Evolutionary conservation across 2,888 invertebrate genomes (phyloP).

Genomic region (Octonoba sinensis): DNA sequence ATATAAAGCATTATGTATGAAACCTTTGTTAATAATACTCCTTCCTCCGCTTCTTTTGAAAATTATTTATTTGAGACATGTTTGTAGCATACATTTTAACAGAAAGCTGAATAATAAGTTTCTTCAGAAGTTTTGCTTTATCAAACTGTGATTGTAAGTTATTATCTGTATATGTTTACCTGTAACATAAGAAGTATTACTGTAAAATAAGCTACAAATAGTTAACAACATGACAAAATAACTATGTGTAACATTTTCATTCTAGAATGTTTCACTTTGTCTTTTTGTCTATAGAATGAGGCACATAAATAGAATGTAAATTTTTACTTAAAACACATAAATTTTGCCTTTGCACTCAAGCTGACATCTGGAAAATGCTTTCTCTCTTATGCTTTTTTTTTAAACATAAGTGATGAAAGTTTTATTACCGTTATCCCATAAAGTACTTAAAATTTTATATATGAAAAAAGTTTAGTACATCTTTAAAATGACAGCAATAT

Average conservation of each 20-base stretch:
- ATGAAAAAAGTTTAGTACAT: constrained; percentile 6
- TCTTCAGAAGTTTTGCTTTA: too few relatives aligned
- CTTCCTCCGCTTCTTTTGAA: too few relatives aligned
- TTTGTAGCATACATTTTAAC: too few relatives aligned
- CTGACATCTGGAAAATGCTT: neutral
- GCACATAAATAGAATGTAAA: constrained; percentile 33
- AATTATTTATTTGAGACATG: too few relatives aligned
- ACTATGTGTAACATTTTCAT: constrained; percentile 37
- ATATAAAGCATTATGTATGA: neutral
- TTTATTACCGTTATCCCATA: constrained; percentile 1
- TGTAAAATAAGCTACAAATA: too few relatives aligned
- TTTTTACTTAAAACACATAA: constrained; percentile 18
- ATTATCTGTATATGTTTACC: too few relatives aligned
- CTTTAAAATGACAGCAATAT: constrained; percentile 10
- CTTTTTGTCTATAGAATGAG: constrained; percentile 43
- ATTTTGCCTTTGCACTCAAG: neutral
- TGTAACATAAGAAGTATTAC: too few relatives aligned
- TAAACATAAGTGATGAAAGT: constrained; percentile 41
- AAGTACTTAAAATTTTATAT: too few relatives aligned
- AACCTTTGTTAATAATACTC: too few relatives aligned
- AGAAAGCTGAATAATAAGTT: too few relatives aligned
- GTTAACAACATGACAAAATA: constrained; percentile 19
- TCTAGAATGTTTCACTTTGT: constrained; percentile 36
- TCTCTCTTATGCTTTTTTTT: constrained; percentile 34
- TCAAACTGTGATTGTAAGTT: too few relatives aligned